Conservation (phyloP, 1,140 invertebrate species). For the Helicoverpa zea region DNA sequence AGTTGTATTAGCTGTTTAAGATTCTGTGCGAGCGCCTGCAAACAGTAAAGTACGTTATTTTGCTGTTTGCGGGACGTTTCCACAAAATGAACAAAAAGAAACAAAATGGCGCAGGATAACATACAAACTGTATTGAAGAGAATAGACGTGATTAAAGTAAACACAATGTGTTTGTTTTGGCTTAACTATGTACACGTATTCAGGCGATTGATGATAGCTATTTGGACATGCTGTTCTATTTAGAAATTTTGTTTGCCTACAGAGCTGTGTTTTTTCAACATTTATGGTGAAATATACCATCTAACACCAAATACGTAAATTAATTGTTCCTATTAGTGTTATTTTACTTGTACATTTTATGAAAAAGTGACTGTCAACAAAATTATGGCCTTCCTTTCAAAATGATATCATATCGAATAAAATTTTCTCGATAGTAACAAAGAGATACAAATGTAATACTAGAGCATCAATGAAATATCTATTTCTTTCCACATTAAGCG, state of each 20-base stretch:
- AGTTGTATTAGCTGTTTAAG: constrained; percentile 26
- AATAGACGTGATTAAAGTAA: constrained; percentile 2
- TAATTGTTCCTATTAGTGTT: no score
- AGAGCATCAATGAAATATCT: background rate
- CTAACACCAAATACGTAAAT: no score
- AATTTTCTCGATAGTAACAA: background rate
- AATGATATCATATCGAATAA: no score
- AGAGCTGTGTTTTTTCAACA: no score
- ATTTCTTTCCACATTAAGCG: background rate
- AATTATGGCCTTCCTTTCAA: no score
- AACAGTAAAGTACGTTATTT: constrained; percentile 34
- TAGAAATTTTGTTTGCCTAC: no score
- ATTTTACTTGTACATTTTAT: no score
- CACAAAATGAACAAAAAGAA: constrained; percentile 19
- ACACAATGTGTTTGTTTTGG: background rate
- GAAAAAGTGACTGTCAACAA: no score
- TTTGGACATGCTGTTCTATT: no score
- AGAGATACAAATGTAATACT: background rate
- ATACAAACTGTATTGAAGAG: constrained; percentile 11
- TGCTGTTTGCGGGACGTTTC: constrained; percentile 31
- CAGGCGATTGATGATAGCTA: no score
- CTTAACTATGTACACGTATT: no score
- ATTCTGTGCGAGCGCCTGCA: constrained; percentile 21
- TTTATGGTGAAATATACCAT: no score
- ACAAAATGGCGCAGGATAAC: constrained; percentile 16